Evolutionary conservation across 1,140 invertebrate species (phyloP).

Genomic region (Archivesica marissinica): DNA sequence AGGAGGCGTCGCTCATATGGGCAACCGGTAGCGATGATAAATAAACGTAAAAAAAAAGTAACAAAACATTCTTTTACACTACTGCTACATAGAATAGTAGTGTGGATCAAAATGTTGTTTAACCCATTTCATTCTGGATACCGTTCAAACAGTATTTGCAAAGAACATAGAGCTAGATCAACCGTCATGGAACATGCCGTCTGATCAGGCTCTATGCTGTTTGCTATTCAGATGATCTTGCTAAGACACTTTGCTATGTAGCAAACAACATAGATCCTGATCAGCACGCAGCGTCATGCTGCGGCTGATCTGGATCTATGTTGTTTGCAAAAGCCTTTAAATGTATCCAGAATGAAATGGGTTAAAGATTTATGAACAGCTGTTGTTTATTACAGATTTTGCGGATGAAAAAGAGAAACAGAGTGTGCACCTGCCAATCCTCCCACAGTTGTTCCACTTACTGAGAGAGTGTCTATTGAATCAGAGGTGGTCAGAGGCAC

Average conservation of each 20-base stretch:
- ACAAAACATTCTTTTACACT: too few species aligned
- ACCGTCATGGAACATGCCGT: too few species aligned
- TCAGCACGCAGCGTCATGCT: background rate
- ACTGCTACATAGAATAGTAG: too few species aligned
- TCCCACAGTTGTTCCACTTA: conserved; percentile 18
- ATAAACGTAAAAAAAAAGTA: too few species aligned
- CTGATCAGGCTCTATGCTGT: background rate
- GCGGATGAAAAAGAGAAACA: conserved; percentile 7
- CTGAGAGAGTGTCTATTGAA: conserved; percentile 16
- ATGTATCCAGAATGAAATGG: background rate
- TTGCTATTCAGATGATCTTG: too few species aligned
- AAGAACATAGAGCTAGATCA: too few species aligned
- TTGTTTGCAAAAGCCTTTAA: background rate
- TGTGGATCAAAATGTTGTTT: background rate
- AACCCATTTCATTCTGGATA: too few species aligned
- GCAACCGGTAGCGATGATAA: too few species aligned
- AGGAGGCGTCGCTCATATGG: too few species aligned
- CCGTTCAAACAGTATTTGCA: too few species aligned
- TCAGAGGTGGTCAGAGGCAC: conserved; percentile 32
- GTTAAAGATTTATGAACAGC: background rate
- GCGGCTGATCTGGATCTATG: background rate
- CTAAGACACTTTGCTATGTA: background rate
- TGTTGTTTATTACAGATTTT: conserved; percentile 15
- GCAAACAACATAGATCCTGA: too few species aligned
- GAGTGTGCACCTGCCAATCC: background rate